These are phyloP conservation scores for Eilema sororculum DNA, from an alignment of 2,888 invertebrate species.

Conservation along the genomic window DNA sequence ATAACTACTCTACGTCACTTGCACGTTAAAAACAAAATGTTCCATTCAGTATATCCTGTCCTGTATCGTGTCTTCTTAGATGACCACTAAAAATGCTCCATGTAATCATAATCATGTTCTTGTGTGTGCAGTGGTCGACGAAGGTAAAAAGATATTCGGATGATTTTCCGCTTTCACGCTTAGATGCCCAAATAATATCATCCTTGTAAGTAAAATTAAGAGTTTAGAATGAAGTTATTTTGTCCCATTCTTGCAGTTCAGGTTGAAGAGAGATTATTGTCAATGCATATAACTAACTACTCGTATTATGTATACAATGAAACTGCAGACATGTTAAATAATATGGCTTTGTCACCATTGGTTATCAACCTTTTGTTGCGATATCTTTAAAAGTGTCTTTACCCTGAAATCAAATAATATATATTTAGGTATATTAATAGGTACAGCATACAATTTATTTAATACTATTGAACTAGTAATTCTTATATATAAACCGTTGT, in stretches of 20 bases:
- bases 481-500: too few species aligned
- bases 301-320: background rate
- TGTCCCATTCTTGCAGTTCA: background rate
- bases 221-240: background rate
- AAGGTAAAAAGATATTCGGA: too few species aligned
- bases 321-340: background rate
- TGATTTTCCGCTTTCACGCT: background rate
- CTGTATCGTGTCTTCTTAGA: background rate
- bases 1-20: background rate
- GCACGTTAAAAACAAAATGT: background rate
- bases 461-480: background rate
- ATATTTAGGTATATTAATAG: background rate
- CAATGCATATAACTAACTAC: background rate
- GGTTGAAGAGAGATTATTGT: background rate
- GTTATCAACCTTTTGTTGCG: background rate
- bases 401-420: conserved; percentile 8
- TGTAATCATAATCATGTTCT: background rate
- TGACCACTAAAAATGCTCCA: background rate
- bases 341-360: background rate
- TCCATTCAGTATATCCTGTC: background rate
- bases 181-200: background rate
- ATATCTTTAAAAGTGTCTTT: conserved; percentile 3
- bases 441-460: background rate
- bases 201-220: background rate
- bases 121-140: background rate